Conservation (phyloP, 2,113 vertebrate genomes). For the Redunca redunca region DNA sequence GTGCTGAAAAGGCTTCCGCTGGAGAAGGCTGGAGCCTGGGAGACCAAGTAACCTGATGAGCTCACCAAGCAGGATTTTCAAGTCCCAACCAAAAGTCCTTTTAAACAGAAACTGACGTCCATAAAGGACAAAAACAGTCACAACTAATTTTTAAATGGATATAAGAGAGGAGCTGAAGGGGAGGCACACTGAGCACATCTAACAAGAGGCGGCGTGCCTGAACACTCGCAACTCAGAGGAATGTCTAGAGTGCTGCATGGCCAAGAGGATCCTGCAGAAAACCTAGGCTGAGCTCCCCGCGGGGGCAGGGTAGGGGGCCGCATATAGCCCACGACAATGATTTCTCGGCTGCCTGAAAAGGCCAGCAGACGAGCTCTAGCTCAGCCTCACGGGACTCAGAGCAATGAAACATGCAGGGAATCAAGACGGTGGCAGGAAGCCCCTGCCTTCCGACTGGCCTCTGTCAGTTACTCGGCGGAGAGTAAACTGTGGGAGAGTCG, state of each 20-base stretch:
- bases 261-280: background rate
- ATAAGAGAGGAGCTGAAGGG: background rate
- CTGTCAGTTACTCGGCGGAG: background rate
- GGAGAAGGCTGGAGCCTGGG: background rate
- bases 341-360: background rate
- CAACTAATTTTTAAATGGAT: background rate
- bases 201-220: background rate
- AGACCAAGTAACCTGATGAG: background rate
- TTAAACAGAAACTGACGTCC: background rate
- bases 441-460: background rate
- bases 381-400: background rate
- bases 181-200: background rate
- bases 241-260: background rate
- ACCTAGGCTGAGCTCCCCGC: background rate
- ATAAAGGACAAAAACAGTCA: background rate
- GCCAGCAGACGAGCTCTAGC: background rate
- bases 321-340: background rate
- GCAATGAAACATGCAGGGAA: background rate
- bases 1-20: constrained; percentile 72
- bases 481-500: background rate
- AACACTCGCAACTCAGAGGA: background rate
- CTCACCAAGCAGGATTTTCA: background rate
- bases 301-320: background rate
- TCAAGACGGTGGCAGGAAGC: background rate
- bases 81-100: background rate